These are phyloP conservation scores for Atta texana DNA, from an alignment of 1,140 invertebrate species.

Conservation along the genomic window DNA sequence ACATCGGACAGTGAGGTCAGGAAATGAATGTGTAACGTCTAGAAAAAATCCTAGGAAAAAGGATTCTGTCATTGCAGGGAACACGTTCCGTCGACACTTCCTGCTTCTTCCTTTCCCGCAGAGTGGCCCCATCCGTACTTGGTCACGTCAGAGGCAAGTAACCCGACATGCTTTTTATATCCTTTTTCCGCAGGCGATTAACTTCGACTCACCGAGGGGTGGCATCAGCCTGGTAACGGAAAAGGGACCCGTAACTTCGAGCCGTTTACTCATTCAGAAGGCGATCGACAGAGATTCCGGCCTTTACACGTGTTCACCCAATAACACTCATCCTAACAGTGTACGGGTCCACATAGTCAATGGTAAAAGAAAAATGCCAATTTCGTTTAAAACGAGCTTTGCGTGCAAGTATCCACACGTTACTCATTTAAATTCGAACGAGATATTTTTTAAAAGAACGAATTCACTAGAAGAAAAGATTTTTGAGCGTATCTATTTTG, in stretches of 20 bases:
- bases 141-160: constrained; percentile 57
- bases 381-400: constrained; percentile 17
- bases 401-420: constrained; percentile 20
- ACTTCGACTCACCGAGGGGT: constrained; percentile 92
- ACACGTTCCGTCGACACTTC: constrained; percentile 53
- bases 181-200: constrained; percentile 88
- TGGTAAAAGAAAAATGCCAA: constrained; percentile 87
- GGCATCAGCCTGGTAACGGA: constrained; percentile 93
- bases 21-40: constrained; percentile 16
- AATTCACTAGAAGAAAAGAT: too few relatives aligned
- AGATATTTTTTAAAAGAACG: neutral
- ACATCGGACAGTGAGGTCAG: neutral
- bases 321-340: constrained; percentile 91
- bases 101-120: constrained; percentile 14
- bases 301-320: constrained; percentile 92
- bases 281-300: constrained; percentile 92
- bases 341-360: constrained; percentile 94
- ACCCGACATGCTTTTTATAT: constrained; percentile 53
- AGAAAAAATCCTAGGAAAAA: constrained; percentile 32
- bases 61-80: constrained; percentile 23
- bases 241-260: constrained; percentile 92
- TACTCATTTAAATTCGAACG: neutral
- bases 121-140: constrained; percentile 58
- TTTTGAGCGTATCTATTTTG: too few relatives aligned
- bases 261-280: constrained; percentile 92